A percentile compares a stretch with the other conserved stretches of the same genome.
Evolutionary conservation across 2,797 vertebrate genomes (phyloP).

Genomic region (Dicrostonyx torquatus): DNA sequence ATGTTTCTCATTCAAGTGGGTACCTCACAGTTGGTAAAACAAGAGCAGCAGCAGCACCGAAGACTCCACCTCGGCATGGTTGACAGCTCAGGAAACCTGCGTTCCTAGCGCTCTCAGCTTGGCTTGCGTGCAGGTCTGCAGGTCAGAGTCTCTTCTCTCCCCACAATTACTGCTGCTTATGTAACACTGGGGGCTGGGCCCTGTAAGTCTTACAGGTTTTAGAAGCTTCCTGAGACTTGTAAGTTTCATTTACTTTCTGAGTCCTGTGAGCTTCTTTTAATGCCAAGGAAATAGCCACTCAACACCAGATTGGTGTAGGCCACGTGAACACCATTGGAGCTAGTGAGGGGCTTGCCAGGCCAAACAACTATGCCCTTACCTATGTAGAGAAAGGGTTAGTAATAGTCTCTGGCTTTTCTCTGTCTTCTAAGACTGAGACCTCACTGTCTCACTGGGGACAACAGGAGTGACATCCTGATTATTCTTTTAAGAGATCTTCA

Average conservation of each 20-base stretch:
- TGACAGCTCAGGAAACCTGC: not conserved
- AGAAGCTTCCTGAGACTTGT: not conserved
- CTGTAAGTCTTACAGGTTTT: not conserved
- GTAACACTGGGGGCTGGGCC: not conserved
- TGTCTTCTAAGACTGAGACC: not conserved
- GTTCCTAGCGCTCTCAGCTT: not conserved
- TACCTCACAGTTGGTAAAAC: not conserved
- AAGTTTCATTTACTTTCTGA: not conserved
- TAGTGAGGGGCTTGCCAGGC: not conserved
- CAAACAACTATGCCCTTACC: not conserved
- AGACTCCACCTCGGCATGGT: not conserved
- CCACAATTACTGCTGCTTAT: not conserved
- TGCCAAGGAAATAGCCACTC: not conserved
- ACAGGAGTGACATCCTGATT: not conserved
- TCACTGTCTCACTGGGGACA: not conserved
- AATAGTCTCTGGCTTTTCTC: not conserved
- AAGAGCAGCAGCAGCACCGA: not conserved
- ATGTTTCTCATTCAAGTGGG: not conserved
- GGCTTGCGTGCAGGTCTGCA: not conserved
- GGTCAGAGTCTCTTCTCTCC: not conserved
- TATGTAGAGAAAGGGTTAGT: not conserved
- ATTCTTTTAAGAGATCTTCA: not conserved
- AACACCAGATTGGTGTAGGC: not conserved
- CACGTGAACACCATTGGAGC: not conserved
- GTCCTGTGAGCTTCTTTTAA: not conserved